phyloP scores from a whole-genome alignment of 2,888 invertebrate species.

The Trissolcus brochymenae region DNA sequence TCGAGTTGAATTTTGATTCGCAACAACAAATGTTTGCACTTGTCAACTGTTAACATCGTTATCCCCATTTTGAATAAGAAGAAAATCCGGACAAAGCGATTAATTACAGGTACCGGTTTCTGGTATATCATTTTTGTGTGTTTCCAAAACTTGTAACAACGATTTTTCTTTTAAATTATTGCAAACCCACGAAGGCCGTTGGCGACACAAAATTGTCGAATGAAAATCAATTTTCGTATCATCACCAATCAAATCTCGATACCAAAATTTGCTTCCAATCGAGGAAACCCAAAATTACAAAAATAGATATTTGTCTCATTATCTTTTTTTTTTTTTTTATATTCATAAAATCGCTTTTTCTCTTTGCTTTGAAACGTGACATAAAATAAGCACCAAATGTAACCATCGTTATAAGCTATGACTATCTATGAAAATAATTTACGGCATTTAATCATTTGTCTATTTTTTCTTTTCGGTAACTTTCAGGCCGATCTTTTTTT shows the following conservation, averaged over 20 bases:
- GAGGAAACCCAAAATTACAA: slow-evolving; percentile 13
- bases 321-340: slow-evolving; percentile 7
- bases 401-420: slow-evolving; percentile 47
- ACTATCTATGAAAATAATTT: slow-evolving; percentile 43
- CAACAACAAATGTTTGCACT: slow-evolving; percentile 30
- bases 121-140: slow-evolving; percentile 5
- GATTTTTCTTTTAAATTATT: slow-evolving; percentile 5
- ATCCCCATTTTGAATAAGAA: slow-evolving; percentile 33
- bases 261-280: slow-evolving; percentile 12
- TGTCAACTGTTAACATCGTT: slow-evolving; percentile 12
- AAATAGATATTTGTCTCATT: slow-evolving; percentile 5
- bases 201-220: slow-evolving; percentile 2
- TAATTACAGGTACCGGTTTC: slow-evolving; percentile 37
- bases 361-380: slow-evolving; percentile 27
- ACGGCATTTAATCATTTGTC: slow-evolving; percentile 13
- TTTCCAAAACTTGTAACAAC: background rate
- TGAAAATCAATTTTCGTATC: slow-evolving; percentile 14
- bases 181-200: slow-evolving; percentile 39
- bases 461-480: slow-evolving; percentile 17
- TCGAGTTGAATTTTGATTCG: slow-evolving; percentile 39
- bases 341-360: slow-evolving; percentile 22
- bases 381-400: slow-evolving; percentile 56
- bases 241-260: slow-evolving; percentile 10
- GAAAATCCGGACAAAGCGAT: slow-evolving; percentile 38
- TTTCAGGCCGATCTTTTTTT: slow-evolving; percentile 47